Percentiles rank a stretch among this genome's conserved stretches.
These are phyloP conservation scores for Nothoprocta perdicaria DNA, from an alignment of 2,113 vertebrate genomes.

Conservation along the genomic window DNA sequence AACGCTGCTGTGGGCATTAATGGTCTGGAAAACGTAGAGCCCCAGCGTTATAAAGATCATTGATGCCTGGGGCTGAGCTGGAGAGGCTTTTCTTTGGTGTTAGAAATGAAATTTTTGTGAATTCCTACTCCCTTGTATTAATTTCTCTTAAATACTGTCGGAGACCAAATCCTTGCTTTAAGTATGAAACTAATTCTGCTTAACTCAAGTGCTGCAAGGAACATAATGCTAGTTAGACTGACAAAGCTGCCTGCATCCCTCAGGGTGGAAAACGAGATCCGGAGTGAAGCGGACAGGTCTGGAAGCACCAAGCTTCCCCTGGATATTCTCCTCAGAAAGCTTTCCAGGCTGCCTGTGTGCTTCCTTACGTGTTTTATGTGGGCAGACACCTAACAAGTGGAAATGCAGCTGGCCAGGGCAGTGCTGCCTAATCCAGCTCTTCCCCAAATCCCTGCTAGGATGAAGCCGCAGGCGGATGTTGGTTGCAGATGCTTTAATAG, in stretches of 20 bases:
- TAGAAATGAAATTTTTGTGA: not conserved
- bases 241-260: not conserved
- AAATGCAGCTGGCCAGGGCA: not conserved
- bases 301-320: rapidly evolving
- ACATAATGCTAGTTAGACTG: not conserved
- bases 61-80: not conserved
- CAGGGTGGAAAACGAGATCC: not conserved
- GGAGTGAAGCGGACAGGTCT: not conserved
- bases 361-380: not conserved
- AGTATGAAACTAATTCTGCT: not conserved
- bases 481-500: not conserved
- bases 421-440: not conserved
- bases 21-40: not conserved
- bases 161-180: conserved; percentile 6
- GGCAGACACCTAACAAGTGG: not conserved
- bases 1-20: not conserved
- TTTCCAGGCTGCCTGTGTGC: not conserved
- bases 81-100: not conserved
- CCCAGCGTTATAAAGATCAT: not conserved
- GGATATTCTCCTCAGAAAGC: not conserved
- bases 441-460: not conserved
- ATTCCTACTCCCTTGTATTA: not conserved
- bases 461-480: not conserved
- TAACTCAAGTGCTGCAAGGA: not conserved
- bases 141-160: not conserved